phyloP scores from a whole-genome alignment of 2,888 invertebrate genomes.

The Encarsia formosa region DNA sequence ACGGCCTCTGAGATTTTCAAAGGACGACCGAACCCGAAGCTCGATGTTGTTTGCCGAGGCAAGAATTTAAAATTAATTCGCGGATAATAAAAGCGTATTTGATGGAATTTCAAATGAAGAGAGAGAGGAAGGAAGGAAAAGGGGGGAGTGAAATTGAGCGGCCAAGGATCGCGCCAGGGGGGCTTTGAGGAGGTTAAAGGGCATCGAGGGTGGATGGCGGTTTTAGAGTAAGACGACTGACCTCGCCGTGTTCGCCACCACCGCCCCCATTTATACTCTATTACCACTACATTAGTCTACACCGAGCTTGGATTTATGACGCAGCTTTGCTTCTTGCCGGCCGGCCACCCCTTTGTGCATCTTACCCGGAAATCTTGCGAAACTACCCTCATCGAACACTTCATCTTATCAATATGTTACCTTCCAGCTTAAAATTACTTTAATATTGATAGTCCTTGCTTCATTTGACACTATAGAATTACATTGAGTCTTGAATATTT shows the following conservation, averaged over 20 bases:
- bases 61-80: neutral
- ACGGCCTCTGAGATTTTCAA: conserved; percentile 25
- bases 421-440: too few relatives aligned
- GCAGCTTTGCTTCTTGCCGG: neutral
- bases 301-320: conserved; percentile 48
- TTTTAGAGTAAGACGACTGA: conserved; percentile 50
- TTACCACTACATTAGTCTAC: conserved; percentile 52
- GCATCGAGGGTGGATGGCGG: too few relatives aligned
- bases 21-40: neutral
- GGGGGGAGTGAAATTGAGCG: neutral
- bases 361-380: too few relatives aligned
- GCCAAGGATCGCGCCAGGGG: too few relatives aligned
- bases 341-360: neutral
- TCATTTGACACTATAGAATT: too few relatives aligned
- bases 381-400: too few relatives aligned
- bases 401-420: too few relatives aligned
- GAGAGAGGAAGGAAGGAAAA: neutral
- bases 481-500: too few relatives aligned
- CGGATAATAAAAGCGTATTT: neutral
- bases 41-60: neutral
- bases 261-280: conserved; percentile 50
- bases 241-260: conserved; percentile 43
- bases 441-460: too few relatives aligned
- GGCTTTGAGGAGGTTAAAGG: too few relatives aligned
- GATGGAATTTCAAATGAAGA: too few relatives aligned